A percentile compares a stretch with the other conserved stretches of the same genome.
Evolutionary conservation across 2,888 invertebrate genomes (phyloP).

Genomic region (Temnothorax unifasciatus): DNA sequence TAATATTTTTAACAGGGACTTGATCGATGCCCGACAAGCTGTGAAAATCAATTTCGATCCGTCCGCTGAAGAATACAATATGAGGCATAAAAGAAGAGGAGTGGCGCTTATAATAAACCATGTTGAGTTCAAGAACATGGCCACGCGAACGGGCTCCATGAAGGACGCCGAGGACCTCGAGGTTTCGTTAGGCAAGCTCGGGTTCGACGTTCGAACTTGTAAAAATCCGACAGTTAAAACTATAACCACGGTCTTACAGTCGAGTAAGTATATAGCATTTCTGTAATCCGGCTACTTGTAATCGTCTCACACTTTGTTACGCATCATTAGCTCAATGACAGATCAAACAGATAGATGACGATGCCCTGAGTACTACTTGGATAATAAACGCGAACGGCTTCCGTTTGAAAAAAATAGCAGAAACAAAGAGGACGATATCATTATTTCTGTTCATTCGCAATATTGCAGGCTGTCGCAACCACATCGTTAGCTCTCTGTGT

Average conservation of each 20-base stretch:
- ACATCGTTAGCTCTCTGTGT: constrained; percentile 15
- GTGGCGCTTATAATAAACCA: constrained; percentile 89
- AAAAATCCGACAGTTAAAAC: constrained; percentile 86
- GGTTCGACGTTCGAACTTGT: constrained; percentile 86
- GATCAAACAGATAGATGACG: constrained; percentile 21
- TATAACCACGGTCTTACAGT: constrained; percentile 85
- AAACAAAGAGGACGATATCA: constrained; percentile 25
- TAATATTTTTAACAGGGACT: neutral
- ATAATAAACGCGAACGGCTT: constrained; percentile 24
- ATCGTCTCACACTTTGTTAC: neutral
- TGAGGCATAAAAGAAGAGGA: constrained; percentile 87
- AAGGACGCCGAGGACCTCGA: constrained; percentile 87
- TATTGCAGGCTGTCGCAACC: constrained; percentile 28
- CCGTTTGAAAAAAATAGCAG: constrained; percentile 12
- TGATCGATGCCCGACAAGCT: neutral
- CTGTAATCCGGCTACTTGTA: neutral
- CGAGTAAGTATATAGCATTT: constrained; percentile 83
- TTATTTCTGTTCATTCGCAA: constrained; percentile 37
- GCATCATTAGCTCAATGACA: neutral
- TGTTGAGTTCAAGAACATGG: constrained; percentile 86
- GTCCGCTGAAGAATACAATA: constrained; percentile 86
- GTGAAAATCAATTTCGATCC: constrained; percentile 8
- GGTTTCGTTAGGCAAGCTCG: constrained; percentile 84
- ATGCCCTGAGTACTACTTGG: neutral
- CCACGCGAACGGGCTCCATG: constrained; percentile 87